Conservation (phyloP, 2,797 vertebrate genomes). For the Petrocephalus schoutedeni region DNA sequence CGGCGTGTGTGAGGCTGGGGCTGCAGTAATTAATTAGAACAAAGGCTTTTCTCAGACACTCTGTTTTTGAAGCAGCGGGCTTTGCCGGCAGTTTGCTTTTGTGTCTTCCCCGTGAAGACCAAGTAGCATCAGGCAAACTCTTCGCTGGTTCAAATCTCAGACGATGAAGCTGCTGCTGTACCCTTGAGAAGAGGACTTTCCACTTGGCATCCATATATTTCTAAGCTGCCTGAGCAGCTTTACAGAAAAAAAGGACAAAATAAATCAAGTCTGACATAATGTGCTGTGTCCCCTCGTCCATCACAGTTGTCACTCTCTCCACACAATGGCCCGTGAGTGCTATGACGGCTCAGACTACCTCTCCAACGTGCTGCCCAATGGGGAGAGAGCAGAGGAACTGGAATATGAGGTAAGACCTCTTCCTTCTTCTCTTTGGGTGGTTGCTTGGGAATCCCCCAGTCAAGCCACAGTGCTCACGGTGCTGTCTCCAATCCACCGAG, state of each 20-base stretch:
- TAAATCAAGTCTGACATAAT: background rate
- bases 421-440: background rate
- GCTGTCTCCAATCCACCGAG: background rate
- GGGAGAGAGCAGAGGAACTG: slow-evolving; percentile 81
- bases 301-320: slow-evolving; percentile 87
- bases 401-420: slow-evolving; percentile 82
- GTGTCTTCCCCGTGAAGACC: background rate
- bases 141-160: background rate
- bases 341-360: slow-evolving; percentile 90
- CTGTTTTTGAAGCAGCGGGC: background rate
- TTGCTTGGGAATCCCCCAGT: background rate
- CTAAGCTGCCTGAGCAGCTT: background rate
- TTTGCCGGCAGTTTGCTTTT: background rate
- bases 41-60: background rate
- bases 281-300: background rate
- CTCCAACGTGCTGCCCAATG: slow-evolving; percentile 74
- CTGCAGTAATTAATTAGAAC: slow-evolving; percentile 15
- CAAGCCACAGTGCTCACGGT: background rate
- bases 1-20: background rate
- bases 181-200: background rate
- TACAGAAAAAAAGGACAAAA: background rate
- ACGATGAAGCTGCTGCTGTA: background rate
- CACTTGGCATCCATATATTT: background rate
- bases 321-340: slow-evolving; percentile 85
- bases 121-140: background rate